Base-by-base conservation (phyloP, 2,888 invertebrate species). In the Abrostola tripartita region DNA sequence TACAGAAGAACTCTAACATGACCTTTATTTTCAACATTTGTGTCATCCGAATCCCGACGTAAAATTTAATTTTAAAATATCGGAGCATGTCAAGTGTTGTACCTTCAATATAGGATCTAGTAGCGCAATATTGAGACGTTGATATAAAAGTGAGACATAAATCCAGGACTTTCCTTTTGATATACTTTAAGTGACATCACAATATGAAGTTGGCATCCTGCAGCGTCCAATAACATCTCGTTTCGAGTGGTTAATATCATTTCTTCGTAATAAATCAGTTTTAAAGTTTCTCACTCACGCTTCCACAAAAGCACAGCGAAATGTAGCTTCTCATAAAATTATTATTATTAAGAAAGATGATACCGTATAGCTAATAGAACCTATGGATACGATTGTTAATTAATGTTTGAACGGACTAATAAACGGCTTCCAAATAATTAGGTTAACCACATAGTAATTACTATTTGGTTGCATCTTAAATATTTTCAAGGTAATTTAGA, bases 11-110 rank as follows among this genome's bases (percentile, higher is more conserved):
- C 24, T 24, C 24, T 24, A 24, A 4, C 1, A 24, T 24, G 24
- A 24, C 4, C 4, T 24, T 24, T 24, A 4, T 24, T 24, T 24
- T 24, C 4, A 24, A 24, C 24, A 24, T 24, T 24, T 24, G 24
- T 24, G 24, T 24, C 24, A 11, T 40, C 11, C 6, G n/a, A n/a
- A 41, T n/a, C 41, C 41, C n/a, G 5, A 11, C 5, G n/a, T 41
- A 5, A 41, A 12, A 8, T 9, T 47, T 11, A 11, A 36, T 73
- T 66, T 57, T 38, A 61, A 54, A 69, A 72, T 59, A 8, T 58
- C 51, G 37, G 12, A 38, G 5, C 14, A 11, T n/a, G 11, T 5
- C 11, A 5, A 40, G 12, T 35, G 1, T 10, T 37, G 12, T 35
- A 36, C 12, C 6, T 38, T 37, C 49, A 6, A 24, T 36, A 36